Conservation (phyloP, 2,888 invertebrate species). For the Cephonodes hylas region DNA sequence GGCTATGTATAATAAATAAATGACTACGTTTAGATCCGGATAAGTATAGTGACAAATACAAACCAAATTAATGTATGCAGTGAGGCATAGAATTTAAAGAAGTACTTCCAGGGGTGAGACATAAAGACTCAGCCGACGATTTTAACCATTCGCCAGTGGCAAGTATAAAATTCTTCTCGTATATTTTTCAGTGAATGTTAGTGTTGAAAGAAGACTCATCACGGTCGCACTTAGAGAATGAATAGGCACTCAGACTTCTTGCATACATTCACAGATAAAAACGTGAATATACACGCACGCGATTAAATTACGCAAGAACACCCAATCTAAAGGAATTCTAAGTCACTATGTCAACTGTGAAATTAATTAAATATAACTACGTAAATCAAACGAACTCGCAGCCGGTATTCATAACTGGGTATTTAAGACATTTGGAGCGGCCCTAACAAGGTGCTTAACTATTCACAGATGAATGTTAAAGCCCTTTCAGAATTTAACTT, state of each 20-base stretch:
- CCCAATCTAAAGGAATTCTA: conserved; percentile 12
- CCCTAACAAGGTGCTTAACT: conserved; percentile 66
- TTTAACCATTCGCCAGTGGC: not conserved
- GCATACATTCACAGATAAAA: not conserved
- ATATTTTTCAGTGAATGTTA: not conserved
- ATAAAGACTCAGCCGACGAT: not conserved
- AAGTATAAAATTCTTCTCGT: not conserved
- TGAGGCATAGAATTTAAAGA: too few relatives aligned
- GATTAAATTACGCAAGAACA: not conserved
- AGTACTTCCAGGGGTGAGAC: too few relatives aligned
- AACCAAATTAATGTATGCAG: too few relatives aligned
- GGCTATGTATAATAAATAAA: too few relatives aligned
- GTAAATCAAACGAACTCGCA: conserved; percentile 39
- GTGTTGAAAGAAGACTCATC: not conserved
- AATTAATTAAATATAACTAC: conserved; percentile 48
- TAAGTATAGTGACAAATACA: too few relatives aligned
- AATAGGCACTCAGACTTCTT: not conserved
- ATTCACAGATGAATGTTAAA: conserved; percentile 62
- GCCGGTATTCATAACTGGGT: conserved; percentile 48
- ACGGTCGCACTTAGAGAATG: not conserved
- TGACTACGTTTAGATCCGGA: not conserved
- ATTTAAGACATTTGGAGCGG: conserved; percentile 66
- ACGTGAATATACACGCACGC: not conserved
- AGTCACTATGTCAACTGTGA: conserved; percentile 39
- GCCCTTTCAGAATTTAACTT: conserved; percentile 56